Base-by-base conservation (phyloP, 2,888 invertebrate genomes). In the Eupithecia inturbata region DNA sequence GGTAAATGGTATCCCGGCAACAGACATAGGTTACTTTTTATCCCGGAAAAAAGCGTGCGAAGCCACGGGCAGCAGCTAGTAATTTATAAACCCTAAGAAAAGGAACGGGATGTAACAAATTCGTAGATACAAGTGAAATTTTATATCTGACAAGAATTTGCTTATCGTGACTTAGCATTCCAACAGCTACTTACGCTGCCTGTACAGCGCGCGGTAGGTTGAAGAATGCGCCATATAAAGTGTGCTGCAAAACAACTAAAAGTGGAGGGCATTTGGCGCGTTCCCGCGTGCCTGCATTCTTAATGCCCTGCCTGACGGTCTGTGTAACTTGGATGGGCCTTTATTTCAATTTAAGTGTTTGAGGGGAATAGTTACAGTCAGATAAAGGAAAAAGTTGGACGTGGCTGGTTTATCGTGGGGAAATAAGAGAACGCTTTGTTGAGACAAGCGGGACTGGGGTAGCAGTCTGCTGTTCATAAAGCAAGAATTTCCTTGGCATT, bases 201-300 rank as follows among this genome's bases (percentile, higher is more conserved):
- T 19, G 66, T 72, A 68, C 67, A 66, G 60, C 22, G 70, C 39
- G 68, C 39, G 67, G 67, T 71, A 12, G 67, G 66, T 73, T 70
- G 64, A 73, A 73, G 76, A 70, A 76, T 74, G 73, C 57, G 33
- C 69, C 68, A 41, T 67, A 66, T 74, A 71, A 73, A 76, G 67
- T 73, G 76, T 39, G 57, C 66, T 66, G 70, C 68, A 79, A 77
- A 78, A 79, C 74, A 72, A 73, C 41, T 68, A 78, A 79, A 78
- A 79, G 79, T 77, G 14, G 78, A 57, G 79, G 77, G 78, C 82
- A 82, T 82, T 82, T 81, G 82, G 82, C 78, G 73, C 75, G 79
- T 69, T 81, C 81, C 76, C 80, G 79, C 77, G 74, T 77, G 79
- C 75, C 74, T 83, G 80, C 79, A 83, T 82, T 80, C 77, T 80